Evolutionary conservation across 2,113 vertebrate species (phyloP).

Genomic region (Pandion haliaetus): DNA sequence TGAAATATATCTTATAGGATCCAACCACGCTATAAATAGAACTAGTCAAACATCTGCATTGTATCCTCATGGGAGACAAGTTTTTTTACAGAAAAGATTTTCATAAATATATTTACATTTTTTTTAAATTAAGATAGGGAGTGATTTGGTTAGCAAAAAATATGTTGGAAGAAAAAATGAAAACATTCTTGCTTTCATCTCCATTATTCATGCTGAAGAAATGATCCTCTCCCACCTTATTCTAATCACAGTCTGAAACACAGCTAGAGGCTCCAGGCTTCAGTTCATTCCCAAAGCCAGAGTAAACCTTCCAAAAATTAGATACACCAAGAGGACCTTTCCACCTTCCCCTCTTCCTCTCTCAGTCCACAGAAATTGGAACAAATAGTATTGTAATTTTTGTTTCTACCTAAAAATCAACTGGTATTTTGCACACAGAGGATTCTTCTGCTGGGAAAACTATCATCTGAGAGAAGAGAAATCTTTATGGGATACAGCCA

Average conservation of each 20-base stretch:
- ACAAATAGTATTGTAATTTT: background rate
- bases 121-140: background rate
- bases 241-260: background rate
- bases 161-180: background rate
- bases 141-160: background rate
- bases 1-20: background rate
- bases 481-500: background rate
- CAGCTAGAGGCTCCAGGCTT: background rate
- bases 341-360: background rate
- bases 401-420: background rate
- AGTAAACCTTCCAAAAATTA: background rate
- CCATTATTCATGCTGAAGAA: background rate
- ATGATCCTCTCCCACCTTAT: background rate
- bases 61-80: background rate
- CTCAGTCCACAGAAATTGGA: background rate
- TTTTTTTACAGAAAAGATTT: background rate
- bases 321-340: background rate
- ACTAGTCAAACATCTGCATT: background rate
- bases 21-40: background rate
- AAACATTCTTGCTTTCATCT: slow-evolving; percentile 2
- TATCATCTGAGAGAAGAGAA: background rate
- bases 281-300: background rate
- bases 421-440: background rate
- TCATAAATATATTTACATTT: slow-evolving; percentile 10
- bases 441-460: background rate